These are phyloP conservation scores for Taphrorychus bicolor DNA, from an alignment of 2,888 invertebrate genomes.

Conservation along the genomic window DNA sequence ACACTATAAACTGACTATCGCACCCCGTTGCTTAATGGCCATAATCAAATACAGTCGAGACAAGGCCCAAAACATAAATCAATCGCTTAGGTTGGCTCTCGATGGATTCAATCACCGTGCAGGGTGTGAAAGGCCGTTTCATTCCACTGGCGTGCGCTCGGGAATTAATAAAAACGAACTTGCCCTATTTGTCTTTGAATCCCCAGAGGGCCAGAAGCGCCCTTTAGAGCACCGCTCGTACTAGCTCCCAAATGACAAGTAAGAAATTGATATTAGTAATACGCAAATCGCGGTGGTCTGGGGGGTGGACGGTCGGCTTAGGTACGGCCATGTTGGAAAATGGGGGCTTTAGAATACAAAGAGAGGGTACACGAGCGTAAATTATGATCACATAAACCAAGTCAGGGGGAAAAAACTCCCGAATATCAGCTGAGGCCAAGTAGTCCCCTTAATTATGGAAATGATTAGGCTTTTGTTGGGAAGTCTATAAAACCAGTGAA, in stretches of 20 bases:
- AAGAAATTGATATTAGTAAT: not conserved
- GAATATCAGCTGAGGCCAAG: constrained; percentile 41
- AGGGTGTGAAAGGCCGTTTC: constrained; percentile 16
- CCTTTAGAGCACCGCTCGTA: not conserved
- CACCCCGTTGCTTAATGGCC: constrained; percentile 51
- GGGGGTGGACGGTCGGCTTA: constrained; percentile 16
- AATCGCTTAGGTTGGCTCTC: constrained; percentile 49
- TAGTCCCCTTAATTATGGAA: constrained; percentile 45
- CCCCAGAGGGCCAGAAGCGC: not conserved
- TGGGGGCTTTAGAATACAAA: constrained; percentile 36
- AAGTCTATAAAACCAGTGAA: constrained; percentile 35
- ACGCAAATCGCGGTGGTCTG: constrained; percentile 14
- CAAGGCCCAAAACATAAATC: constrained; percentile 49
- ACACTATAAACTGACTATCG: constrained; percentile 6
- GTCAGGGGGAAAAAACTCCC: constrained; percentile 43
- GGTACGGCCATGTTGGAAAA: constrained; percentile 27
- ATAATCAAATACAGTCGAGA: constrained; percentile 52
- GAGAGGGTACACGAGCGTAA: constrained; percentile 48
- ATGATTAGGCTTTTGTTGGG: constrained; percentile 40
- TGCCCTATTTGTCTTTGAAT: not conserved
- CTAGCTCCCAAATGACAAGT: not conserved
- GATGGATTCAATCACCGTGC: constrained; percentile 47
- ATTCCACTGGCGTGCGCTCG: constrained; percentile 7
- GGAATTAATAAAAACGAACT: not conserved
- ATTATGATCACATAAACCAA: constrained; percentile 47